Base-by-base conservation (phyloP, 2,797 vertebrate species). In the Smutsia gigantea region DNA sequence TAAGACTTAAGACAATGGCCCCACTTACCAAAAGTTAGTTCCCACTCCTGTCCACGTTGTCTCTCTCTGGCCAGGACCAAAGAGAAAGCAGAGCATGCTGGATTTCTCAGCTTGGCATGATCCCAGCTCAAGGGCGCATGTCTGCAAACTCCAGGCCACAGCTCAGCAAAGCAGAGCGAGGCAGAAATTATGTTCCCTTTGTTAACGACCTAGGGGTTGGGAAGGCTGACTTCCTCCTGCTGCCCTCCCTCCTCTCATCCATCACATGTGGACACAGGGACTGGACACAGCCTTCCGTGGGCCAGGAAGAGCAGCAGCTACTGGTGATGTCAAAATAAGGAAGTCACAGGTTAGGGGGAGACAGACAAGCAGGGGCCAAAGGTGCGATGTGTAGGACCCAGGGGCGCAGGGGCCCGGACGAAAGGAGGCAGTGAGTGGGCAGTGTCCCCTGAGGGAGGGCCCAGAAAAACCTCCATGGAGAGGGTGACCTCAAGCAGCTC, bases 101-200 rank as follows among this genome's bases (percentile, higher is more conserved):
- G 49, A 11, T 27, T 69, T 59, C 79, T 74, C 46, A 27, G 31
- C 4, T 42, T 25, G 71, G 29, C 19, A 2, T 23, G 7, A 46
- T 31, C 12, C 0, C 1, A 5, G 42, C 42, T 74, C 71, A 3
- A 3, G 2, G 25, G 27, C 42, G 2, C 15, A 2, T 46, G 7
- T 31, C 14, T 49, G 71, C 29, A 2, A 49, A 17, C 71, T 19
- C 49, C 42, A 49, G 71, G 42, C 42, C 71, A n/a, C 71, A 3
- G 29, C 42, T 12, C 46, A 19, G 42, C 27, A 31, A 31, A 49
- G 42, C 5, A 27, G 39, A 71, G 39, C 18, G 17, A 11, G 17
- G 27, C 8, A 74, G 42, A 31, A 9, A 18, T 4, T 2, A 49
- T 1, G 21, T 31, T 42, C 27, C 17, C 9, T 10, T 17, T 5